Evolutionary conservation across 2,888 invertebrate species (phyloP).

Genomic region (Seira sanloemensis): DNA sequence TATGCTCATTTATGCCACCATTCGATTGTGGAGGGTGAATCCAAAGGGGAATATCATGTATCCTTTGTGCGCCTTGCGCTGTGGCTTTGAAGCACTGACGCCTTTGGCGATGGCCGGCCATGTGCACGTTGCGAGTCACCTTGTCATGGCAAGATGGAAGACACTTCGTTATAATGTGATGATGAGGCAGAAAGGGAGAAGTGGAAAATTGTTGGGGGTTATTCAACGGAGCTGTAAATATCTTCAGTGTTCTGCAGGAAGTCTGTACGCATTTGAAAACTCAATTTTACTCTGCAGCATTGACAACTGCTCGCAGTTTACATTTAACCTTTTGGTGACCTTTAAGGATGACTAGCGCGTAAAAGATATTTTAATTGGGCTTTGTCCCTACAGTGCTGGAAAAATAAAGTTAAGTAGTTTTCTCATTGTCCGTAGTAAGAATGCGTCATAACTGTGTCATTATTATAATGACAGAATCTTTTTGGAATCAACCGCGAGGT

Average conservation of each 20-base stretch:
- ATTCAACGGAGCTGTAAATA: background rate
- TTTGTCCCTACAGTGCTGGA: too few relatives aligned
- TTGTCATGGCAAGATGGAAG: background rate
- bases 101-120: slow-evolving; percentile 23
- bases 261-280: background rate
- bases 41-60: slow-evolving; percentile 38
- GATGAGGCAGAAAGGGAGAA: background rate
- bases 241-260: background rate
- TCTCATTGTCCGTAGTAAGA: too few relatives aligned
- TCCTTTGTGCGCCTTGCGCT: slow-evolving; percentile 27
- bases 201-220: background rate
- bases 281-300: background rate
- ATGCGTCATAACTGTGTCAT: too few relatives aligned
- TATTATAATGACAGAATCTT: too few relatives aligned
- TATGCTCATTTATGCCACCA: background rate
- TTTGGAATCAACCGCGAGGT: too few relatives aligned
- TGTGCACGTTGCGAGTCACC: background rate
- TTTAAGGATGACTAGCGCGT: too few relatives aligned
- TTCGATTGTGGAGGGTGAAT: slow-evolving; percentile 21
- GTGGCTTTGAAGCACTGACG: slow-evolving; percentile 22
- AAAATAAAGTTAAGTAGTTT: too few relatives aligned
- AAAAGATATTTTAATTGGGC: too few relatives aligned
- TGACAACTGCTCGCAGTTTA: background rate
- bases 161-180: background rate
- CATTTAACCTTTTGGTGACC: slow-evolving; percentile 21